Conservation (phyloP, 2,888 invertebrate genomes). For the Omphaloscelis lunosa region DNA sequence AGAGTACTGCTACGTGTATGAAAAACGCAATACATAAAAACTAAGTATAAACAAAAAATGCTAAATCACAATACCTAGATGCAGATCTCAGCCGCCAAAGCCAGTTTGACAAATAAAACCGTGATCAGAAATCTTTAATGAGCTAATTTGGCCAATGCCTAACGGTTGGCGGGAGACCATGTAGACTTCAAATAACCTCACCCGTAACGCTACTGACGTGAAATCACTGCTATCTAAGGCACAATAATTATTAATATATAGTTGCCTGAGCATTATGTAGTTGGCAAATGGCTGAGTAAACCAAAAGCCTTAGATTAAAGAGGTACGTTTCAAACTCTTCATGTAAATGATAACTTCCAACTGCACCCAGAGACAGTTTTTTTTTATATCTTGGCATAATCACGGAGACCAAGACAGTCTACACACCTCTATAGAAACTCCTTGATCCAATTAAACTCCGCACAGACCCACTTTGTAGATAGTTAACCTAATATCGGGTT, state of each 20-base stretch:
- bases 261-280: background rate
- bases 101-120: background rate
- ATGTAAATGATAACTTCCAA: background rate
- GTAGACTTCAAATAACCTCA: background rate
- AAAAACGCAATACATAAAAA: background rate
- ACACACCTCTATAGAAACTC: conserved; percentile 7
- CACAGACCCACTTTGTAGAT: conserved; percentile 15
- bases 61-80: background rate
- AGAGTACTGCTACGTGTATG: background rate
- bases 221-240: background rate
- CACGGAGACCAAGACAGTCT: background rate
- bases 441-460: conserved; percentile 19
- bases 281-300: background rate
- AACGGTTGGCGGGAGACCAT: background rate
- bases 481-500: conserved; percentile 37
- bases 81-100: background rate
- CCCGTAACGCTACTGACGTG: background rate
- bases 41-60: background rate
- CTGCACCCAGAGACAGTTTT: background rate
- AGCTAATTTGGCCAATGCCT: background rate
- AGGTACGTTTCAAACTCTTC: background rate
- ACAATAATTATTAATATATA: background rate
- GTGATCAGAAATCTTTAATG: background rate
- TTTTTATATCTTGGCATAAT: background rate
- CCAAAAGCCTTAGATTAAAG: background rate